A percentile compares a stretch with the other conserved stretches of the same genome.
These are phyloP conservation scores for Augochlora pura DNA, from an alignment of 1,140 invertebrate genomes.

Conservation along the genomic window DNA sequence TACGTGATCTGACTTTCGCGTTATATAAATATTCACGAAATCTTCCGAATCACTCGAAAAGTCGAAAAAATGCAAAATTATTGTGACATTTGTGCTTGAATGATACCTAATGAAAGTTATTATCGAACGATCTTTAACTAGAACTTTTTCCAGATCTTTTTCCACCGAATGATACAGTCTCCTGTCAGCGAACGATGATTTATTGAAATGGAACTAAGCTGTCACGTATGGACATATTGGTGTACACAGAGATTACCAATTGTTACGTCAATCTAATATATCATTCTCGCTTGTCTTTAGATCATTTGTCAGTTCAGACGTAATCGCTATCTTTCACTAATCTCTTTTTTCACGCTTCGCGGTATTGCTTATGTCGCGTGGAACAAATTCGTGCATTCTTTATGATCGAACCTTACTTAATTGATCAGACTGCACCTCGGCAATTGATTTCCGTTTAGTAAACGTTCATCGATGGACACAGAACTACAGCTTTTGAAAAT, in stretches of 20 bases:
- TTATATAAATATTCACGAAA: no score
- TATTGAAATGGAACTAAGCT: background rate
- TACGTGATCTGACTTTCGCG: no score
- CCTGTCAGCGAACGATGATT: background rate
- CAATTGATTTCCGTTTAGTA: no score
- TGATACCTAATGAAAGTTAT: background rate
- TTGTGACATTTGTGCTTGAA: no score
- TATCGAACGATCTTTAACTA: background rate
- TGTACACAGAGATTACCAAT: background rate
- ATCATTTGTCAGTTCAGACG: background rate
- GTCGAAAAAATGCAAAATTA: no score
- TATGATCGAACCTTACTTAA: background rate
- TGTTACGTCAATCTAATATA: constrained; percentile 7
- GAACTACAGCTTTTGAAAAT: no score
- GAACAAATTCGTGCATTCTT: background rate
- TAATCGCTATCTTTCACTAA: background rate
- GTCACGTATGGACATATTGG: background rate
- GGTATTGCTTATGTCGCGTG: background rate
- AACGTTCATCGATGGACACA: no score
- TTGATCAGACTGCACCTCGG: no score
- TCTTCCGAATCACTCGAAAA: no score
- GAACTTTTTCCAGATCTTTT: background rate
- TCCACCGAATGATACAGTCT: background rate
- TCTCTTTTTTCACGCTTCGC: background rate
- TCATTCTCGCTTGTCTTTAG: background rate